A percentile compares a stretch with the other conserved stretches of the same genome.
Evolutionary conservation across 2,888 invertebrate genomes (phyloP).

Genomic region (Myopa testacea): DNA sequence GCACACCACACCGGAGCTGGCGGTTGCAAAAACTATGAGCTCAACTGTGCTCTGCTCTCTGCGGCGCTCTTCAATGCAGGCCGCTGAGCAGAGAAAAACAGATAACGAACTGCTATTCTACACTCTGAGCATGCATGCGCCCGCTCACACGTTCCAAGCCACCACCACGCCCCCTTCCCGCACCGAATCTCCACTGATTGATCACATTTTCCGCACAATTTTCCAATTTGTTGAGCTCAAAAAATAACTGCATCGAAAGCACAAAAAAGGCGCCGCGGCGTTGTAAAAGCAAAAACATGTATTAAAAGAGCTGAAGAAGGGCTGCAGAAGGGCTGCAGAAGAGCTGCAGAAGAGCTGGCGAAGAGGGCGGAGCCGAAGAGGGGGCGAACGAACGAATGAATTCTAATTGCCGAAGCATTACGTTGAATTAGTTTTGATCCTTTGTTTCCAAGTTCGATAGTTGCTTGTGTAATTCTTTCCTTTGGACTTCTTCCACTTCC

Average conservation of each 20-base stretch:
- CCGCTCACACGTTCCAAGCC: not conserved
- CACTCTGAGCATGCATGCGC: not conserved
- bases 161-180: constrained; percentile 15
- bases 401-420: constrained; percentile 49
- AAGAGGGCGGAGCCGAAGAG: not conserved
- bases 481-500: constrained; percentile 30
- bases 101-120: not conserved
- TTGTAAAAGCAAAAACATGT: not conserved
- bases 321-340: not conserved
- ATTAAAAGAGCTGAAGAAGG: not conserved
- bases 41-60: not conserved
- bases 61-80: not conserved
- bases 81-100: not conserved
- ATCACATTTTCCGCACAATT: constrained; percentile 39
- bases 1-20: not conserved
- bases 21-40: not conserved
- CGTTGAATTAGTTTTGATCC: constrained; percentile 51
- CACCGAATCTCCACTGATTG: constrained; percentile 41
- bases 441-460: constrained; percentile 40
- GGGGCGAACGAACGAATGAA: constrained; percentile 43
- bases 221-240: constrained; percentile 35
- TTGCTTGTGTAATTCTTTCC: constrained; percentile 27
- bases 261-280: constrained; percentile 1
- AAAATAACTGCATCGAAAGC: constrained; percentile 19
- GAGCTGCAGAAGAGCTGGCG: not conserved